A percentile compares a stretch with the other conserved stretches of the same genome.
Conservation (phyloP, 2,113 vertebrate species). For the Pteruthius melanotis region DNA sequence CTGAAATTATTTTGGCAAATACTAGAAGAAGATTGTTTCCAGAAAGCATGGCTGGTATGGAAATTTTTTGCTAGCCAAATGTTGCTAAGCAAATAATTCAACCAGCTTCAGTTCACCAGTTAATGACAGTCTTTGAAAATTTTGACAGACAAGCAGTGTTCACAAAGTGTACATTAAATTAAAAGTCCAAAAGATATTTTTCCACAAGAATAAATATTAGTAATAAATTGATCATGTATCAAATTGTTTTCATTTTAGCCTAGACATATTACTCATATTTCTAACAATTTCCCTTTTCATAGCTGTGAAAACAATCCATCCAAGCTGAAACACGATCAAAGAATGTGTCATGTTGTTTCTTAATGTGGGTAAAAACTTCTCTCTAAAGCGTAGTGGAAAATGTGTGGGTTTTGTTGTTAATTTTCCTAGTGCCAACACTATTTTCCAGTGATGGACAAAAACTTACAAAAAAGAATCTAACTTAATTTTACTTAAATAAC, state of each 20-base stretch:
- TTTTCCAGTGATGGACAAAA: slow-evolving; percentile 9
- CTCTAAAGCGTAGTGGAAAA: not conserved
- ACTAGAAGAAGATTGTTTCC: not conserved
- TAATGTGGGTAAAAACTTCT: not conserved
- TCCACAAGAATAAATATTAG: not conserved
- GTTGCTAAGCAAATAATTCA: not conserved
- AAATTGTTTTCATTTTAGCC: not conserved
- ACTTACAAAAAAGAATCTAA: not conserved
- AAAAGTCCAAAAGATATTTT: not conserved
- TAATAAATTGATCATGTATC: not conserved
- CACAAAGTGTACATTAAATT: not conserved
- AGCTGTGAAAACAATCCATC: not conserved
- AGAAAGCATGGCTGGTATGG: not conserved
- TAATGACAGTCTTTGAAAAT: not conserved
- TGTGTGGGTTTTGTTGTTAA: slow-evolving; percentile 10
- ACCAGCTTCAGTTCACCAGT: not conserved
- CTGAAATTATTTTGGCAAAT: not conserved
- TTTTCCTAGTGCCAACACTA: not conserved
- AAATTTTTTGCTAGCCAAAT: slow-evolving; percentile 11
- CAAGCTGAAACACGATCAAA: not conserved
- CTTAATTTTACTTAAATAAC: slow-evolving; percentile 38
- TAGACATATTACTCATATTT: not conserved
- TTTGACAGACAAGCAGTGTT: not conserved
- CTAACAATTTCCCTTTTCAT: not conserved
- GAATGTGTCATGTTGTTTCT: not conserved